Evolutionary conservation across 2,113 vertebrate species (phyloP), one percentile per base, ranked within the genome.

Genomic region (Atrichornis clamosus): DNA sequence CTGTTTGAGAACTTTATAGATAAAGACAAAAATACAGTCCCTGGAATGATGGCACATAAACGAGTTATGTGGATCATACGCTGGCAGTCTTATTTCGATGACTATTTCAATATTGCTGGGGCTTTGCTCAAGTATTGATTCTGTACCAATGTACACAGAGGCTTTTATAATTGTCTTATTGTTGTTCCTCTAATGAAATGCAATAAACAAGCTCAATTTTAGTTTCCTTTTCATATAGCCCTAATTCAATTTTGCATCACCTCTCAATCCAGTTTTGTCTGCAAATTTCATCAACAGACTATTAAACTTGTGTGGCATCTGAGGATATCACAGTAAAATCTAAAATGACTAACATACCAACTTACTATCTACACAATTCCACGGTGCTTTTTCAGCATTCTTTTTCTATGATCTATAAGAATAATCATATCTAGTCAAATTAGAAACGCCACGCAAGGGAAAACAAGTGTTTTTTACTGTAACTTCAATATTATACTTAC

Each of bases 401-500:
- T 82, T 77, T 41, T 62, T 76, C 44, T 59, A 32, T 53, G 22
- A 56, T 13, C 56, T 28, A 0, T 33, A 77, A 70, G 22, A 90
- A 90, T 42, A 89, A 76, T 14, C 32, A 16, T 2, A 3, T 27
- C 42, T 52, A 60, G 26, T 46, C 60, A 92, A 95, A 84, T 67
- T 7, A 73, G 47, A 35, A 90, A 63, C 33, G 70, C 35, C 55
- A 52, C 67, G 83, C 28, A 85, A 94, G 32, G 37, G 26, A 59
- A 63, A 33, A 58, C 16, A 15, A 2, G 64, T 10, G 8, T 22
- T 18, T 89, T 92, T 84, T 42, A 32, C 37, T 63, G 6, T 9
- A 81, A 74, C n/a, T 74, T 90, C 56, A 56, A 4, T 46, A 78
- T 72, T 64, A 83, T 77, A 95, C 92, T 92, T 89, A 96, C 76